A percentile compares a stretch with the other conserved stretches of the same genome.
Conservation (phyloP, 2,888 invertebrate species). For the Apamea monoglypha region DNA sequence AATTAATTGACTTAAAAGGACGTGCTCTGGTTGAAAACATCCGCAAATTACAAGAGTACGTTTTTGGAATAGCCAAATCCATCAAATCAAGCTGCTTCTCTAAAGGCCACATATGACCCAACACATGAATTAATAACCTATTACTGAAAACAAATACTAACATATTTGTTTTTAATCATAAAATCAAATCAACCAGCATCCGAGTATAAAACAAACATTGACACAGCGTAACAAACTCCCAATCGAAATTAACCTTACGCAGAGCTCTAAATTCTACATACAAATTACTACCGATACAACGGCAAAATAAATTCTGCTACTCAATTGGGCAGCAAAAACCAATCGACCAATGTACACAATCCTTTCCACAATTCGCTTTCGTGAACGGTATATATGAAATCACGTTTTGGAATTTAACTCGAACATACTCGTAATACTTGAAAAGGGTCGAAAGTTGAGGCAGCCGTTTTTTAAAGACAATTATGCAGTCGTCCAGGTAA, state of each 20-base stretch:
- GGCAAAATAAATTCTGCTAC: constrained; percentile 46
- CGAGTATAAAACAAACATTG: constrained; percentile 46
- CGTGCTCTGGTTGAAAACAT: not conserved
- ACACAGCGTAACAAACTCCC: constrained; percentile 37
- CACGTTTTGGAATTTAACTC: constrained; percentile 68
- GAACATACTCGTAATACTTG: constrained; percentile 65
- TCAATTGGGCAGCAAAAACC: constrained; percentile 50
- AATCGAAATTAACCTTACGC: constrained; percentile 42
- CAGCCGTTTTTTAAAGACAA: constrained; percentile 40
- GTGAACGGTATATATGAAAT: constrained; percentile 73
- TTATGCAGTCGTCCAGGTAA: constrained; percentile 42
- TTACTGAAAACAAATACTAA: constrained; percentile 25
- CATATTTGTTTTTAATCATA: constrained; percentile 56
- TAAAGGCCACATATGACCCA: not conserved
- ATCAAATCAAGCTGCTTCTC: not conserved
- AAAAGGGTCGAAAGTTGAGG: constrained; percentile 61
- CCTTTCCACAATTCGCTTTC: constrained; percentile 63
- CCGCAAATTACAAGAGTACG: not conserved
- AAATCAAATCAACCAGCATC: constrained; percentile 24
- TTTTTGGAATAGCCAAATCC: not conserved
- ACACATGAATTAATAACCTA: not conserved
- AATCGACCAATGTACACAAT: constrained; percentile 62
- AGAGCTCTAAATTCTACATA: constrained; percentile 33
- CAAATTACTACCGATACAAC: constrained; percentile 47
- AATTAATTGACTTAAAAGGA: not conserved